A percentile compares a stretch with the other conserved stretches of the same genome.
Evolutionary conservation across 2,888 invertebrate genomes (phyloP).

Genomic region (Automeris io): DNA sequence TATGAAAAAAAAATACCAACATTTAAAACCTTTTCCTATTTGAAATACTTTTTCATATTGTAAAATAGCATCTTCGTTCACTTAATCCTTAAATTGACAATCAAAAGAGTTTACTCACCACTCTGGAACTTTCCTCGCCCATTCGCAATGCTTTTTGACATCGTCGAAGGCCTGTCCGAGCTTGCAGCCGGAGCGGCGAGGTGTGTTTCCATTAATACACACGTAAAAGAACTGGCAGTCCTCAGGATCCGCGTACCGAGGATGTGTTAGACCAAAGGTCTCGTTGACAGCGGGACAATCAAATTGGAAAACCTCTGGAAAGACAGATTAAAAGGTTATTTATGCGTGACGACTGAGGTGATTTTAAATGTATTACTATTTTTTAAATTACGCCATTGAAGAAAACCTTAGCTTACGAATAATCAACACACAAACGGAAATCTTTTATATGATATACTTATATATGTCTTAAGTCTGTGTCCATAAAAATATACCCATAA

Average conservation of each 20-base stretch:
- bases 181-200: constrained; percentile 91
- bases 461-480: too few species aligned
- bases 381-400: too few species aligned
- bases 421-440: too few species aligned
- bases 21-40: too few species aligned
- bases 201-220: constrained; percentile 91
- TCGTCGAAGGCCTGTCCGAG: constrained; percentile 94
- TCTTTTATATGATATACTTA: too few species aligned
- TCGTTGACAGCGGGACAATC: constrained; percentile 88
- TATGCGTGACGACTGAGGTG: too few species aligned
- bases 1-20: too few species aligned
- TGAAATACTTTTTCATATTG: too few species aligned
- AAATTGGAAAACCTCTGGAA: constrained; percentile 88
- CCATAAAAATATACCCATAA: too few species aligned
- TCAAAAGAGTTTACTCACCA: constrained; percentile 79
- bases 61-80: not conserved
- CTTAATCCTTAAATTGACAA: not conserved
- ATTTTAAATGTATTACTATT: too few species aligned
- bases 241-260: constrained; percentile 90
- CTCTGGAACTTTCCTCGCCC: constrained; percentile 92
- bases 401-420: too few species aligned
- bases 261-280: constrained; percentile 84
- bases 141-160: constrained; percentile 85
- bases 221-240: constrained; percentile 96
- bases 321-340: not conserved